These are phyloP conservation scores for Thalassoma bifasciatum DNA, from an alignment of 2,113 vertebrate genomes.

Conservation along the genomic window DNA sequence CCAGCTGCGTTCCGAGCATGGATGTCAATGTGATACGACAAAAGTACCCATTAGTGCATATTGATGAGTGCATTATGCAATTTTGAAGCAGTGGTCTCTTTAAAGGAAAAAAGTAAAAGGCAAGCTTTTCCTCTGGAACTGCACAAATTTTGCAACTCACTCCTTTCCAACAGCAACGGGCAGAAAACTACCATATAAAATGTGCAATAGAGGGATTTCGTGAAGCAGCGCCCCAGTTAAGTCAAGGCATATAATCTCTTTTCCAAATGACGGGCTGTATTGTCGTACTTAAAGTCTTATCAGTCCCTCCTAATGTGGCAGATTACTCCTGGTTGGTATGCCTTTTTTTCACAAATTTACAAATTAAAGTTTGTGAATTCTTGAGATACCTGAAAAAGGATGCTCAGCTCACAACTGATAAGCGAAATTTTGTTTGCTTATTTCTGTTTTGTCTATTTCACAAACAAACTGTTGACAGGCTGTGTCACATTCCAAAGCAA, in stretches of 20 bases:
- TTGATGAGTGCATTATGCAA: slow-evolving; percentile 88
- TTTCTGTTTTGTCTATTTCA: slow-evolving; percentile 86
- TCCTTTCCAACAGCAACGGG: slow-evolving; percentile 88
- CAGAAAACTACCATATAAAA: slow-evolving; percentile 88
- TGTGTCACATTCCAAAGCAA: slow-evolving; percentile 98
- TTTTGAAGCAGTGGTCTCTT: slow-evolving; percentile 87
- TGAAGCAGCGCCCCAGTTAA: slow-evolving; percentile 77
- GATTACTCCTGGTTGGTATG: slow-evolving; percentile 78
- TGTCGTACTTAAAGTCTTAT: slow-evolving; percentile 77
- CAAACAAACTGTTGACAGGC: slow-evolving; percentile 93
- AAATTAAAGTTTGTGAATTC: slow-evolving; percentile 91
- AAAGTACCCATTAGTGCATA: slow-evolving; percentile 92
- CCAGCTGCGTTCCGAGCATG: slow-evolving; percentile 86
- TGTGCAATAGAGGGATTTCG: slow-evolving; percentile 89
- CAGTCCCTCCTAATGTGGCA: slow-evolving; percentile 82
- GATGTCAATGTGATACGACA: slow-evolving; percentile 86
- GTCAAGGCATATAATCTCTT: slow-evolving; percentile 81
- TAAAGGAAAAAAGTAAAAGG: slow-evolving; percentile 83
- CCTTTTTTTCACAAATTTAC: slow-evolving; percentile 84
- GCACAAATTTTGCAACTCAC: slow-evolving; percentile 87
- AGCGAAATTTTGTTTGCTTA: slow-evolving; percentile 79
- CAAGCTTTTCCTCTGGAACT: slow-evolving; percentile 86
- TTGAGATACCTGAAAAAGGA: slow-evolving; percentile 88
- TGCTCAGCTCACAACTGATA: slow-evolving; percentile 91
- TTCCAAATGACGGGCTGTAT: slow-evolving; percentile 80